phyloP scores from a whole-genome alignment of 2,797 vertebrate genomes.

The Cossypha heuglini region DNA sequence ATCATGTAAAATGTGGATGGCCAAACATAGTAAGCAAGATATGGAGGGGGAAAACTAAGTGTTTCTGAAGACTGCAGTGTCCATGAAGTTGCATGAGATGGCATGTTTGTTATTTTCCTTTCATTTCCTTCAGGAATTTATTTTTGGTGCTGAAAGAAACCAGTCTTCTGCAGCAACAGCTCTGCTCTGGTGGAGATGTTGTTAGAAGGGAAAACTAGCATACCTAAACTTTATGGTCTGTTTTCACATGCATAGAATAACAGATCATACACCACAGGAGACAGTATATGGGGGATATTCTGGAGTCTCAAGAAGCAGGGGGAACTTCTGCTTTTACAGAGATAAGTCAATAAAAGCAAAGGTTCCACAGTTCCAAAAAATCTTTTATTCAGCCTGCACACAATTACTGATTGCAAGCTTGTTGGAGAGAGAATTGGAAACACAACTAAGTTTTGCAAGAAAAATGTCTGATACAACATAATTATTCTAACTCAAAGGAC shows the following conservation, averaged over 20 bases:
- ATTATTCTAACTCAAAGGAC: neutral
- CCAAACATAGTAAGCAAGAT: neutral
- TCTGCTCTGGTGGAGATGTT: neutral
- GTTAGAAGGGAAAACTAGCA: neutral
- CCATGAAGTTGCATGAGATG: neutral
- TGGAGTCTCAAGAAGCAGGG: neutral
- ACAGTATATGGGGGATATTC: neutral
- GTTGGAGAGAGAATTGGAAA: neutral
- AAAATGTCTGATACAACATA: neutral
- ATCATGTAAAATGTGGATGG: accelerated
- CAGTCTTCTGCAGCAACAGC: neutral
- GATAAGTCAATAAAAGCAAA: neutral
- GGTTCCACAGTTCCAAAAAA: neutral
- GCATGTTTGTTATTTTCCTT: neutral
- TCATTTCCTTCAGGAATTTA: neutral
- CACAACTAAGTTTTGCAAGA: neutral
- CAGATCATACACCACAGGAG: neutral
- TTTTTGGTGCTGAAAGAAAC: neutral
- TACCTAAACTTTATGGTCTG: neutral
- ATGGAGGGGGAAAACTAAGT: neutral
- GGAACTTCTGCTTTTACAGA: neutral
- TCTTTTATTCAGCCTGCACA: neutral
- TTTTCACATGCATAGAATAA: neutral
- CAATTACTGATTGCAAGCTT: neutral
- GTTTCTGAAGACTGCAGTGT: neutral